A percentile compares a stretch with the other conserved stretches of the same genome.
phyloP scores from a whole-genome alignment of 2,113 vertebrate species.

The Beaufortia kweichowensis region DNA sequence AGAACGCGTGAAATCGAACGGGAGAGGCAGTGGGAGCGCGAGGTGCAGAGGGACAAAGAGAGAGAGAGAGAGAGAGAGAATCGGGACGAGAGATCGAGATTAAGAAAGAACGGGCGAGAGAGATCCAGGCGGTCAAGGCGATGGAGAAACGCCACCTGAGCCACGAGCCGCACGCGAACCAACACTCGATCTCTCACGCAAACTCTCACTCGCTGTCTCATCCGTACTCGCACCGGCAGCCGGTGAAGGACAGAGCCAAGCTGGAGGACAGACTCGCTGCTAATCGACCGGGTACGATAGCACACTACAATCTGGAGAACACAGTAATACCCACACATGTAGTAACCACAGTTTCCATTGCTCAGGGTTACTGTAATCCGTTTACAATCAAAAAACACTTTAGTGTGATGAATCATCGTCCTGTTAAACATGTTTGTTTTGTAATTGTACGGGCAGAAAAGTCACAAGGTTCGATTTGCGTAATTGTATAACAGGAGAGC shows the following conservation, averaged over 20 bases:
- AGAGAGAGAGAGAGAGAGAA: conserved; percentile 74
- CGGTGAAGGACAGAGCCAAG: conserved; percentile 83
- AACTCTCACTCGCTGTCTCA: conserved; percentile 21
- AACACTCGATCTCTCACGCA: conserved; percentile 18
- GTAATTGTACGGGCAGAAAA: not conserved
- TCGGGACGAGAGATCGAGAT: conserved; percentile 80
- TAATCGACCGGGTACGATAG: conserved; percentile 80
- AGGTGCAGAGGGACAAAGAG: conserved; percentile 80
- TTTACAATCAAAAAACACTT: not conserved
- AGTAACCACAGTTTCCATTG: not conserved
- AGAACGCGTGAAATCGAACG: conserved; percentile 76
- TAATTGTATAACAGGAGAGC: not conserved
- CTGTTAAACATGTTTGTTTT: not conserved
- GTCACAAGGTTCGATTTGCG: not conserved
- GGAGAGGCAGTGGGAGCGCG: conserved; percentile 79
- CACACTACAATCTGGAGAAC: not conserved
- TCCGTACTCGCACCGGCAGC: conserved; percentile 71
- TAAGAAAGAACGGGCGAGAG: conserved; percentile 84
- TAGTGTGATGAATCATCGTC: not conserved
- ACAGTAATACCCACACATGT: not conserved
- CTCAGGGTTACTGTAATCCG: not conserved
- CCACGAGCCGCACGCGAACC: conserved; percentile 73
- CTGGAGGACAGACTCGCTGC: conserved; percentile 82
- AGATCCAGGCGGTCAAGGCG: conserved; percentile 86
- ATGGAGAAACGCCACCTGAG: conserved; percentile 85